Evolutionary conservation across 1,140 invertebrate genomes (phyloP).

Genomic region (Myzus persicae): DNA sequence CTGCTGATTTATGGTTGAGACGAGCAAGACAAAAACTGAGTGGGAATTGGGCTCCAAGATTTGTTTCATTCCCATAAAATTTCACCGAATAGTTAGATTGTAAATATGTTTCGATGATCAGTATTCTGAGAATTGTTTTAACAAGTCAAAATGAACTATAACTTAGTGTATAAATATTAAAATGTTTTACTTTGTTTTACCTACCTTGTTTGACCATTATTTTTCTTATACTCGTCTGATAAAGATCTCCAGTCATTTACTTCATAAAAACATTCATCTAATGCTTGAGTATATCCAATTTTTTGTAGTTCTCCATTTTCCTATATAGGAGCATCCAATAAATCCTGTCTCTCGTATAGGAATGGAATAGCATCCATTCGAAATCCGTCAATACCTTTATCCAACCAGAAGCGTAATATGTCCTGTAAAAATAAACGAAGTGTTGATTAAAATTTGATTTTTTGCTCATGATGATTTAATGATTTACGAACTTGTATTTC

Average conservation of each 20-base stretch:
- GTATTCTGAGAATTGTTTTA: too few species aligned
- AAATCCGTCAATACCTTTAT: conserved; percentile 76
- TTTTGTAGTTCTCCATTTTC: conserved; percentile 49
- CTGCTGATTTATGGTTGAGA: conserved; percentile 68
- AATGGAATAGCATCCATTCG: conserved; percentile 71
- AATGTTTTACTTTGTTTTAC: too few species aligned
- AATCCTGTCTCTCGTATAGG: conserved; percentile 65
- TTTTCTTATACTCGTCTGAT: conserved; percentile 68
- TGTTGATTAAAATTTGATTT: neutral
- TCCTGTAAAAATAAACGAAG: conserved; percentile 61
- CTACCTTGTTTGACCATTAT: neutral
- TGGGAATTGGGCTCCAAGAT: conserved; percentile 65
- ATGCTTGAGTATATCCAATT: neutral
- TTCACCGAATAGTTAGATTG: conserved; percentile 45
- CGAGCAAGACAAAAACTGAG: conserved; percentile 65
- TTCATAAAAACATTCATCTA: conserved; percentile 69
- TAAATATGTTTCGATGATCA: too few species aligned
- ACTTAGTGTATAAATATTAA: too few species aligned
- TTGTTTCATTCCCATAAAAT: conserved; percentile 65
- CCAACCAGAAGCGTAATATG: conserved; percentile 71
- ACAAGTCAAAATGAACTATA: too few species aligned
- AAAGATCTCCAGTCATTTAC: conserved; percentile 72
- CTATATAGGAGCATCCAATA: conserved; percentile 63
- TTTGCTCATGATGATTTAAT: neutral
- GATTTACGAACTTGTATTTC: conserved; percentile 70